Percentiles rank a stretch among this genome's conserved stretches.
Conservation (phyloP, 2,888 invertebrate genomes). For the Panorpa germanica region DNA sequence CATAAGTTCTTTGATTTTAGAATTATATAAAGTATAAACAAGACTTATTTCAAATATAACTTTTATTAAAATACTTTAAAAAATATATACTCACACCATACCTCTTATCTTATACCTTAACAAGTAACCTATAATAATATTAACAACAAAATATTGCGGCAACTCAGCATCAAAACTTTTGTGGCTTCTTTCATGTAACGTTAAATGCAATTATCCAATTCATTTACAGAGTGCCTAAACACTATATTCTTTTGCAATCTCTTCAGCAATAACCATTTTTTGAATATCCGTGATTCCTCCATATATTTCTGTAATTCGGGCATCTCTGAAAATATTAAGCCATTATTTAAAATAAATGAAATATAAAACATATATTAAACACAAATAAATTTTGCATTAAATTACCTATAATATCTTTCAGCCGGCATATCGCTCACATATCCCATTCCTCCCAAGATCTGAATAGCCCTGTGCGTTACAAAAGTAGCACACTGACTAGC, state of each 20-base stretch:
- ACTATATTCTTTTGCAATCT: conserved; percentile 40
- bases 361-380: background rate
- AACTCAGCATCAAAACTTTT: too few species aligned
- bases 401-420: conserved; percentile 46
- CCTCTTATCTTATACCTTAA: too few species aligned
- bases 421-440: conserved; percentile 48
- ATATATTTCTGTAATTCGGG: conserved; percentile 63
- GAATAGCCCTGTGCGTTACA: conserved; percentile 49
- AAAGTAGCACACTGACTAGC: conserved; percentile 51
- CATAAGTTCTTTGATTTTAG: too few species aligned
- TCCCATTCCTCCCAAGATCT: conserved; percentile 57
- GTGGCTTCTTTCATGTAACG: conserved; percentile 12
- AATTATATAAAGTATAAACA: too few species aligned
- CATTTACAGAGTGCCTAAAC: conserved; percentile 20
- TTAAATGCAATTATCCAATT: conserved; percentile 17
- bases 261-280: conserved; percentile 46
- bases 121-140: too few species aligned
- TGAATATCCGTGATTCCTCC: conserved; percentile 65
- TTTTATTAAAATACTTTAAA: too few species aligned
- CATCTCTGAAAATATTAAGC: conserved; percentile 30
- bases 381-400: background rate
- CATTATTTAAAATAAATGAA: too few species aligned
- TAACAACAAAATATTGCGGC: too few species aligned
- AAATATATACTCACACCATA: too few species aligned
- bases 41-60: too few species aligned